Conservation (phyloP, 2,113 vertebrate genomes). For the Nesogale talazaci region DNA sequence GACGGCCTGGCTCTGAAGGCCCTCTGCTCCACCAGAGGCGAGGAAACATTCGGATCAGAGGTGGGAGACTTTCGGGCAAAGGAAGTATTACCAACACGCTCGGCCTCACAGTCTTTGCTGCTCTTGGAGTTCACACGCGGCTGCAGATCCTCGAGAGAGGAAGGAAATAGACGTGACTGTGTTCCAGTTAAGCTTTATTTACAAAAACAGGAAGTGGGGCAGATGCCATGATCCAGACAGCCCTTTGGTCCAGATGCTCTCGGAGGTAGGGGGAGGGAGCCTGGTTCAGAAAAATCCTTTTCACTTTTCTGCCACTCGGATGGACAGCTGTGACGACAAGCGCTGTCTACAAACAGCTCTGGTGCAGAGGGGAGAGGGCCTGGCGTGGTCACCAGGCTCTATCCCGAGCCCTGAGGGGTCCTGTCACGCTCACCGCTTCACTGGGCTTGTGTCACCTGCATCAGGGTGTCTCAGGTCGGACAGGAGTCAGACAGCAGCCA, state of each 20-base stretch:
- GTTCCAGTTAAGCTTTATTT: constrained; percentile 5
- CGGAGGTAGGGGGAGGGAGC: not conserved
- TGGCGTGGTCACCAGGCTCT: not conserved
- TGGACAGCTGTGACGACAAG: not conserved
- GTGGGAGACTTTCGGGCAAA: not conserved
- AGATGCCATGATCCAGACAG: not conserved
- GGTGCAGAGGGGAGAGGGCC: not conserved
- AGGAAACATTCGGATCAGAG: not conserved
- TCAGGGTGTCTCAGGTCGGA: not conserved
- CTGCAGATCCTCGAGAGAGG: not conserved
- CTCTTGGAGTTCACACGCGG: not conserved
- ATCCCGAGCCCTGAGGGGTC: not conserved
- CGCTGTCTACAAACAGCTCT: not conserved
- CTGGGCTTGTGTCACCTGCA: not conserved
- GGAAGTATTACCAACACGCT: not conserved
- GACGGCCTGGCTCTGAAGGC: not conserved
- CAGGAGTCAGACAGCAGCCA: not conserved
- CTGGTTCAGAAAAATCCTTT: not conserved
- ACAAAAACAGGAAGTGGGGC: not conserved
- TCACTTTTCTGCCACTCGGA: not conserved
- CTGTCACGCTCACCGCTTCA: not conserved
- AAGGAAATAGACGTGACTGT: not conserved
- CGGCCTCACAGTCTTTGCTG: not conserved
- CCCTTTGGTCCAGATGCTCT: not conserved
- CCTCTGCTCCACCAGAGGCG: not conserved